Evolutionary conservation across 2,797 vertebrate species (phyloP), one percentile per base, ranked within the genome.

Genomic region (Sparidentex hasta): DNA sequence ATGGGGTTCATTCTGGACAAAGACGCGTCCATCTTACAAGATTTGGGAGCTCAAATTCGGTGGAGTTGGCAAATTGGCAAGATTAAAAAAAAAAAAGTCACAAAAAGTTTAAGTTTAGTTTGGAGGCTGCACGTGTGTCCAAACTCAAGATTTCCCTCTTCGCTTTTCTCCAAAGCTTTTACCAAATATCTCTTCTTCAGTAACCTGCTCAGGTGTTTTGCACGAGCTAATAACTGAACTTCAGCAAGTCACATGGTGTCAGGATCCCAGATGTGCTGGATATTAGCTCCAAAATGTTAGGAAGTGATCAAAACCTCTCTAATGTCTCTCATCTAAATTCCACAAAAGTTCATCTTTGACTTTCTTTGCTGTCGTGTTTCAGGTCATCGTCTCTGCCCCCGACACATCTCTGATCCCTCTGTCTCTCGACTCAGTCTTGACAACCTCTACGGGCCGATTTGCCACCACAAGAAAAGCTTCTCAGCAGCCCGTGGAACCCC

Each of bases 381-480:
- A 74, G 77, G 85, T 74, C 79, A 52, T 74, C 78, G 46, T 66
- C 48, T 61, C 11, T 65, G 64, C 46, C 69, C 71, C 65, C 55
- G 82, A 72, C 74, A 84, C 76, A 67, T 79, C 83, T 76, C 43
- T 82, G 85, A 84, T 80, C 69, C 70, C 52, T 44, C 62, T 63
- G 58, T 77, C 78, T 86, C 55, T 81, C 5, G n/a, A 73, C 69
- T 83, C 72, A 50, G 52, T 46, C 78, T 33, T 80, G 76, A 83
- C 80, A 86, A 50, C 75, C 75, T 86, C 76, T 73, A 51, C 14
- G 14, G 79, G 73, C 70, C 71, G 46, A 43, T 89, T 85, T 87
- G 82, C 84, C 83, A 88, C 89, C 88, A 90, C 89, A 91, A 90
- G 77, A 89, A 86, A 88, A 81, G 81, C 77, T 65, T 54, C 68